Conservation (phyloP, 2,888 invertebrate species). For the Apocheima hispidaria region DNA sequence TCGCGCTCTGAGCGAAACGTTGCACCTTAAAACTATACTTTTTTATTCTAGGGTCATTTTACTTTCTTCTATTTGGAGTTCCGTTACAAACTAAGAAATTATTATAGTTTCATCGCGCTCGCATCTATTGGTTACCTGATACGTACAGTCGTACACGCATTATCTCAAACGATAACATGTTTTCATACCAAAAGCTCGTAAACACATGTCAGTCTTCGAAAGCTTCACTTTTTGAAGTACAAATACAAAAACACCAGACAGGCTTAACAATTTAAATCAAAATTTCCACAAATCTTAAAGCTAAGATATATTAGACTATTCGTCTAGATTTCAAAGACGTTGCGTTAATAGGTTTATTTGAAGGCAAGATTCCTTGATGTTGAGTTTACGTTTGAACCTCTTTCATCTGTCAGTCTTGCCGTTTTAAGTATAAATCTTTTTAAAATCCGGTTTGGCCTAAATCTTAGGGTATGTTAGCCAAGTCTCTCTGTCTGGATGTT, state of each 20-base stretch:
- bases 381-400: constrained; percentile 25
- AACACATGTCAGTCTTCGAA: constrained; percentile 20
- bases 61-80: too few species aligned
- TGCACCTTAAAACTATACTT: too few species aligned
- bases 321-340: constrained; percentile 30
- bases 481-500: too few species aligned
- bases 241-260: constrained; percentile 3
- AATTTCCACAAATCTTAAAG: constrained; percentile 17
- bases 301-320: constrained; percentile 22
- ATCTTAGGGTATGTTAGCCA: constrained; percentile 20
- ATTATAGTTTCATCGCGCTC: too few species aligned
- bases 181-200: neutral
- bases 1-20: too few species aligned
- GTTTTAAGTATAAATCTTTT: constrained; percentile 13
- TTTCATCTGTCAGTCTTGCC: constrained; percentile 39
- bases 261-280: constrained; percentile 15
- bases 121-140: too few species aligned
- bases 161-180: constrained; percentile 8
- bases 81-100: too few species aligned
- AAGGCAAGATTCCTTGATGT: constrained; percentile 31
- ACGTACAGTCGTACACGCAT: too few species aligned
- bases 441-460: constrained; percentile 39
- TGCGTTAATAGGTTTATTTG: constrained; percentile 30
- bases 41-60: too few species aligned
- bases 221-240: constrained; percentile 15